Base-by-base conservation (phyloP, 2,888 invertebrate species). In the Xylophagus ater region DNA sequence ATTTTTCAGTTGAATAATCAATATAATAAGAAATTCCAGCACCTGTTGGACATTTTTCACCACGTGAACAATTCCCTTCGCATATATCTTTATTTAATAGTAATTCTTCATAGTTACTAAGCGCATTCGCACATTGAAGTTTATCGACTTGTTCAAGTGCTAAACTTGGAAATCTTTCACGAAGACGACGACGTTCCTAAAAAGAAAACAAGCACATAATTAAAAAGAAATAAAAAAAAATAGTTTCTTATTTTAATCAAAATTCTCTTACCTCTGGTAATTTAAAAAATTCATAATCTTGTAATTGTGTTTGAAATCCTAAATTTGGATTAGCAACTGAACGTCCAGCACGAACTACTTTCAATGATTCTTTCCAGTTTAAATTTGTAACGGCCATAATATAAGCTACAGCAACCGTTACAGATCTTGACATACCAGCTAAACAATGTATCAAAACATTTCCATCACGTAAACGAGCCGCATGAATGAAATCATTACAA, bases 401-500 rank as follows among this genome's bases (percentile, higher is more conserved):
- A 68, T 96, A 96, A 26, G 94, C 94, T 5, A 92, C 89, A 0
- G 89, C 87, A 37, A 96, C 85, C 0, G 96, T 93, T 49, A 94
- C 94, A 56, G 93, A 93, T 15, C 96, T 78, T 2, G 94, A 94
- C 81, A 96, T 92, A 20, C 96, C 96, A 14, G 94, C 96, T 58
- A 96, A 68, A 65, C 96, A 96, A 64, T 96, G 96, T 53, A 96
- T 89, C 18, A 96, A 76, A 28, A 89, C 89, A 61, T 83, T 84
- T 34, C 94, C 93, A 43, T 89, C 88, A 40, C 86, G 72, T 18
- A 90, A 71, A 23, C 96, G 73, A 2, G 93, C 93, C 1, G 82
- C 81, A 62, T 96, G 96, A 52, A 96, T 94, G 63, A 96, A 96
- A 63, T 96, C 93, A 69, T 92, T 94, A 69, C 90, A 92, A 48